Evolutionary conservation across 2,888 invertebrate species (phyloP), one percentile per base, ranked within the genome.

Genomic region (Cinara cedri): DNA sequence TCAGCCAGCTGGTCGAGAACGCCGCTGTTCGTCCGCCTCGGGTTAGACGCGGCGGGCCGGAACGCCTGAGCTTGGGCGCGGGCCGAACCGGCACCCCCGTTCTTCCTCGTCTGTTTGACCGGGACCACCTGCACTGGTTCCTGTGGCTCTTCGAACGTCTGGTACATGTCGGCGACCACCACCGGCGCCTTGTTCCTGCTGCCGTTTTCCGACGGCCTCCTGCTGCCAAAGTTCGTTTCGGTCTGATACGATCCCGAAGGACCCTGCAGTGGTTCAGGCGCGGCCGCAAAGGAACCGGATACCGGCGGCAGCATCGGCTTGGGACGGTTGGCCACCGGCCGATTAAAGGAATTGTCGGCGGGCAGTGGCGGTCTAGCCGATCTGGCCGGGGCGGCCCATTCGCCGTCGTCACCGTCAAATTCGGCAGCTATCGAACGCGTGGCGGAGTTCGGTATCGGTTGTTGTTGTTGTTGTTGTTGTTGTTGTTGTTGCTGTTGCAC

Each of bases 391-490:
- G 10, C 71, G 1, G 71, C 19, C 71, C 55, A 71, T 14, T 19
- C 55, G 13, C 19, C 71, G 21, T 21, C 71, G 44, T 19, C 16
- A 26, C 14, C 71, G 44, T 70, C 70, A 0, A 70, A 70, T 11
- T 54, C 68, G 34, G 49, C 16, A 1, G 26, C 49, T 10, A 24
- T 16, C n/a, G 65, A 24, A 19, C 24, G 57, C 6, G 34, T 34
- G 19, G 26, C 26, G 6, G 26, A 46, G n/a, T 21, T 16, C n/a
- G 65, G 11, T 2, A 21, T 26, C 74, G 74, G 49, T 14, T 46
- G 21, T 16, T 24, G 14, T 19, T 21, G 80, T 63, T 71, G 80
- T 8, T 72, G 70, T 81, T 63, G 84, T 83, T 26, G 84, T 83
- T 24, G 34, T 34, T 26, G 76, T 70, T 65, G 75, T 81, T 81